Conservation (phyloP, 2,797 vertebrate genomes). For the Enteromius paludinosus region DNA sequence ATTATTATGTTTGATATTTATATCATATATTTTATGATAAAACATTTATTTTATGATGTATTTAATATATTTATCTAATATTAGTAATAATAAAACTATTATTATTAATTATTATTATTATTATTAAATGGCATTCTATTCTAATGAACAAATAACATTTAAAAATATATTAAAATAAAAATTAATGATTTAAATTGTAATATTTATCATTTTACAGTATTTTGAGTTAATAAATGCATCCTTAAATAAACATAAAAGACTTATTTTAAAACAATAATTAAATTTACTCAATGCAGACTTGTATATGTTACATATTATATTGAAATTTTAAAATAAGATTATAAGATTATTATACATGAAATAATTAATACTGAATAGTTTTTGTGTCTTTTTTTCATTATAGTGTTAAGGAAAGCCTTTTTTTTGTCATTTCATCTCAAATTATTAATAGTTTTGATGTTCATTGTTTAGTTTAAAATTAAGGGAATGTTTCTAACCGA, state of each 20-base stretch:
- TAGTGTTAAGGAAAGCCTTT: neutral
- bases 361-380: neutral
- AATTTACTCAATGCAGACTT: neutral
- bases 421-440: neutral
- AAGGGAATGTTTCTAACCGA: neutral
- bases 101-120: too few species aligned
- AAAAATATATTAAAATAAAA: neutral
- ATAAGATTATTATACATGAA: neutral
- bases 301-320: neutral
- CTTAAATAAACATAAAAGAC: neutral
- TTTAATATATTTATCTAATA: neutral
- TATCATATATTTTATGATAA: neutral
- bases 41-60: neutral
- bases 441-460: neutral
- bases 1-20: neutral
- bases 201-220: neutral
- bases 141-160: neutral
- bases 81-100: too few species aligned
- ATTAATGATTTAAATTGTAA: neutral
- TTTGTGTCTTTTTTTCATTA: neutral
- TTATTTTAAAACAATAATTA: neutral
- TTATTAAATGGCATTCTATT: neutral
- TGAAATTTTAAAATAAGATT: neutral
- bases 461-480: neutral
- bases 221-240: neutral